A percentile compares a stretch with the other conserved stretches of the same genome.
phyloP scores from a whole-genome alignment of 2,888 invertebrate genomes.

The Eremobia ochroleuca region DNA sequence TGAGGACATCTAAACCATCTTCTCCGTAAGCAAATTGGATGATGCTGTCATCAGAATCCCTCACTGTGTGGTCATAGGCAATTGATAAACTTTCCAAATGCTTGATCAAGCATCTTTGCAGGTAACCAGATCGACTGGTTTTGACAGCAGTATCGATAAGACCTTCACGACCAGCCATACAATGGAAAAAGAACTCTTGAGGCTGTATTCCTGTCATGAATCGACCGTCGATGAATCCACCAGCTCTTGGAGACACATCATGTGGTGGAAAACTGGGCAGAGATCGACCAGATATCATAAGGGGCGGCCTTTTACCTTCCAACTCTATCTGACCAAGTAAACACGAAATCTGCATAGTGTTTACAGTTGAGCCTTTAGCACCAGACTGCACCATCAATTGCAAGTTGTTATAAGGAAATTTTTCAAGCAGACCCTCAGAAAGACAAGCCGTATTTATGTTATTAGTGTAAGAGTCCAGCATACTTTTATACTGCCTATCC shows the following conservation, averaged over 20 bases:
- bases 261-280: conserved; percentile 98
- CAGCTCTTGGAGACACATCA: conserved; percentile 97
- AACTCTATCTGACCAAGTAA: conserved; percentile 99
- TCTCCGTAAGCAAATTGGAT: conserved; percentile 98
- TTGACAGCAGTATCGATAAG: conserved; percentile 99
- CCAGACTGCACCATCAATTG: conserved; percentile 99
- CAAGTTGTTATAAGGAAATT: conserved; percentile 98
- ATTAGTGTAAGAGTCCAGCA: conserved; percentile 96
- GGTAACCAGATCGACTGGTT: conserved; percentile 99
- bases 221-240: conserved; percentile 98
- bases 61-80: conserved; percentile 98
- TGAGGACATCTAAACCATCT: conserved; percentile 97
- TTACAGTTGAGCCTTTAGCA: conserved; percentile 99
- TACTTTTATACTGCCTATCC: conserved; percentile 95
- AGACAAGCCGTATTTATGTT: conserved; percentile 97
- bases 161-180: conserved; percentile 99
- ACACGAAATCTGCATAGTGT: conserved; percentile 99
- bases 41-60: conserved; percentile 98
- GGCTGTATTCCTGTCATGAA: conserved; percentile 99
- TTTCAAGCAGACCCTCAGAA: conserved; percentile 95
- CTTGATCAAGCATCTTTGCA: conserved; percentile 99
- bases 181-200: conserved; percentile 99
- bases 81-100: conserved; percentile 99
- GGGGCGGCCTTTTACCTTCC: conserved; percentile 98
- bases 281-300: conserved; percentile 98